Conservation (phyloP, 2,797 vertebrate species). For the Buceros bicornis region DNA sequence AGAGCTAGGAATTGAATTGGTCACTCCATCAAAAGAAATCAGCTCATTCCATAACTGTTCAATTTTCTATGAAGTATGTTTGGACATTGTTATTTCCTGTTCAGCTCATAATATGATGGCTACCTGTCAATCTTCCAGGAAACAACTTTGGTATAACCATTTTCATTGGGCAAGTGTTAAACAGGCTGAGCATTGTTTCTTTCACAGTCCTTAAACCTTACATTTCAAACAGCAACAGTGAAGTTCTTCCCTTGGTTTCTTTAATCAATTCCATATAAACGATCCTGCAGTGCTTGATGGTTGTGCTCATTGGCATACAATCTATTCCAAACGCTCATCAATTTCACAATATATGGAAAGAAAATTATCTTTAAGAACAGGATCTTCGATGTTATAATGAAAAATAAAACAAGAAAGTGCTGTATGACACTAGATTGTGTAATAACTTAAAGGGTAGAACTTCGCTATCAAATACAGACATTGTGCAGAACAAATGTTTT, state of each 20-base stretch:
- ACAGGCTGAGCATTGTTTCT: not conserved
- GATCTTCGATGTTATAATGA: not conserved
- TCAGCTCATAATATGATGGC: not conserved
- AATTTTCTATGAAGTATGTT: not conserved
- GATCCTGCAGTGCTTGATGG: not conserved
- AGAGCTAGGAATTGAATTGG: not conserved
- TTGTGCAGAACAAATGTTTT: not conserved
- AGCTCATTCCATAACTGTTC: not conserved
- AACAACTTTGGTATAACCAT: not conserved
- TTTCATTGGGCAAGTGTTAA: conserved; percentile 3
- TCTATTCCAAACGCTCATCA: not conserved
- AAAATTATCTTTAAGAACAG: not conserved
- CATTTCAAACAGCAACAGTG: not conserved
- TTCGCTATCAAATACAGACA: not conserved
- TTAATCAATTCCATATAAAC: not conserved
- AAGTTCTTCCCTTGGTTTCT: not conserved
- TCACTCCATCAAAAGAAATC: not conserved
- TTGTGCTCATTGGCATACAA: not conserved
- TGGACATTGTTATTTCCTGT: not conserved
- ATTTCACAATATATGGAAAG: not conserved
- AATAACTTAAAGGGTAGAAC: not conserved
- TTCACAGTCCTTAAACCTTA: not conserved
- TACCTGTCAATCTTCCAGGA: not conserved
- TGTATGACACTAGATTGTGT: not conserved
- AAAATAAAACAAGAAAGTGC: not conserved